phyloP scores from a whole-genome alignment of 2,797 vertebrate genomes.

The Ctenochaetus hawaiiensis region DNA sequence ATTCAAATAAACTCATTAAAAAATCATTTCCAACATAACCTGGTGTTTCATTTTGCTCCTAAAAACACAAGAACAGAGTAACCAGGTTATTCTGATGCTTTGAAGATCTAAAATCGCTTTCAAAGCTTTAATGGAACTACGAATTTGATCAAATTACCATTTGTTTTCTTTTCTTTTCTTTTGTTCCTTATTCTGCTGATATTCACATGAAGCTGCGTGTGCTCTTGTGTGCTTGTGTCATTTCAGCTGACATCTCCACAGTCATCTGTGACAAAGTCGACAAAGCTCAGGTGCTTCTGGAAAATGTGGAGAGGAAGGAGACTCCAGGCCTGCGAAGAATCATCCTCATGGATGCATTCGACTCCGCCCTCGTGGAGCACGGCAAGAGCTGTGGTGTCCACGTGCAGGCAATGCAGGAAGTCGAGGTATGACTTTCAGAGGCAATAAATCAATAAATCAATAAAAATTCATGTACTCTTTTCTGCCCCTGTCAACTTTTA shows the following conservation, averaged over 20 bases:
- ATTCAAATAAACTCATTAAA: no score
- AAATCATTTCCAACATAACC: no score
- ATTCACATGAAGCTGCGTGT: conserved; percentile 59
- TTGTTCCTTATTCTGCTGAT: conserved; percentile 35
- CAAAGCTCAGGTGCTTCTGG: conserved; percentile 92
- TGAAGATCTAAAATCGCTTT: background rate
- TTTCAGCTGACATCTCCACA: conserved; percentile 93
- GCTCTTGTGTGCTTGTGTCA: conserved; percentile 56
- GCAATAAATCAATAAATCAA: no score
- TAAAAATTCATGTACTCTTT: no score
- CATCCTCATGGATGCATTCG: conserved; percentile 94
- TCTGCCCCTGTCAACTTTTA: background rate
- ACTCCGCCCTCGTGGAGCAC: conserved; percentile 85
- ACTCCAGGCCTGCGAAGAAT: conserved; percentile 90
- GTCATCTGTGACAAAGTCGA: conserved; percentile 96
- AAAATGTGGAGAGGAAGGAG: conserved; percentile 91
- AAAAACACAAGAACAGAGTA: background rate
- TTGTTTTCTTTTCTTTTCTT: conserved; percentile 27
- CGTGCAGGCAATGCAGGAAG: conserved; percentile 89
- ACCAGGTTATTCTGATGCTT: background rate
- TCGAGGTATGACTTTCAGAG: conserved; percentile 86
- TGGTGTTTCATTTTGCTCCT: no score
- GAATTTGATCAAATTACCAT: background rate
- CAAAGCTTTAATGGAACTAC: background rate
- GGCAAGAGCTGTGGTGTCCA: conserved; percentile 88